phyloP scores from a whole-genome alignment of 2,888 invertebrate genomes.

The Pheosia gnoma region DNA sequence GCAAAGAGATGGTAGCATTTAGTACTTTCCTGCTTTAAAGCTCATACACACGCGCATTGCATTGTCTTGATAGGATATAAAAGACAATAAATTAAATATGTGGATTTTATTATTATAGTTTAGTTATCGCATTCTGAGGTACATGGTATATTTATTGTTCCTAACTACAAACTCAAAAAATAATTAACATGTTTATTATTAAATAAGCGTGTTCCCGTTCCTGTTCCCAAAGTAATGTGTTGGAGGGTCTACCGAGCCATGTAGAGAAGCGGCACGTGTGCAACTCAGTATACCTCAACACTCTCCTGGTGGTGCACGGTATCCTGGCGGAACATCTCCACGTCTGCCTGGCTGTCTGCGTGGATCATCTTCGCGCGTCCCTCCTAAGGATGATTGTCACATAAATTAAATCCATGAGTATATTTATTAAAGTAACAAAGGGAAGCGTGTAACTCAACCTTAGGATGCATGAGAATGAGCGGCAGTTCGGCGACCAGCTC shows the following conservation, averaged over 20 bases:
- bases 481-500: slow-evolving; percentile 96
- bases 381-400: slow-evolving; percentile 52
- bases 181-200: too few relatives aligned
- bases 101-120: too few relatives aligned
- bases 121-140: too few relatives aligned
- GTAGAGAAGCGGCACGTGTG: neutral
- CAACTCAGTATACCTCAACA: slow-evolving; percentile 74
- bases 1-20: too few relatives aligned
- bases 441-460: slow-evolving; percentile 78
- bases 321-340: slow-evolving; percentile 89
- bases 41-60: too few relatives aligned
- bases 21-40: too few relatives aligned
- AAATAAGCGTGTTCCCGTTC: too few relatives aligned
- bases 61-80: too few relatives aligned
- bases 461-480: slow-evolving; percentile 96
- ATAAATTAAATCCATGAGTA: neutral
- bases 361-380: slow-evolving; percentile 84
- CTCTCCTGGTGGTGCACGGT: slow-evolving; percentile 84
- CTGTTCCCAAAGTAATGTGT: neutral
- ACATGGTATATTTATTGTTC: too few relatives aligned
- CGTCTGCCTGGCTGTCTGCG: slow-evolving; percentile 89
- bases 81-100: too few relatives aligned
- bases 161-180: too few relatives aligned
- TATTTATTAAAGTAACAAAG: neutral
- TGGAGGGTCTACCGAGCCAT: neutral